Percentiles rank a stretch among this genome's conserved stretches.
Evolutionary conservation across 2,888 invertebrate species (phyloP).

Genomic region (Glyphotaelius pellucidus): DNA sequence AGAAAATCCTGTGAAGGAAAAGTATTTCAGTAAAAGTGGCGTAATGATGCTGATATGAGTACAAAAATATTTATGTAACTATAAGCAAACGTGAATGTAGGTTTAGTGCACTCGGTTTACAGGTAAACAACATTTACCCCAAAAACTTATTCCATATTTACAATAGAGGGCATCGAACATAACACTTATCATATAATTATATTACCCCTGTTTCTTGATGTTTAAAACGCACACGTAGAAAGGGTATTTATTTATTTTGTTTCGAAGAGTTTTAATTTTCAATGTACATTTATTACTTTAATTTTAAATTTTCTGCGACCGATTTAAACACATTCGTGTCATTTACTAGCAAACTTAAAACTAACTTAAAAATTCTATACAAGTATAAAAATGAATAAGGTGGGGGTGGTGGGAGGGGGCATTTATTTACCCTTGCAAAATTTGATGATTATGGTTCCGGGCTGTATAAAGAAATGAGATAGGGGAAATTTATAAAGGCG

Average conservation of each 20-base stretch:
- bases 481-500: constrained; percentile 11
- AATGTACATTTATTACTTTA: too few relatives aligned
- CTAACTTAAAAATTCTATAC: too few relatives aligned
- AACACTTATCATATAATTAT: neutral
- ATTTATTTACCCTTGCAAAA: neutral
- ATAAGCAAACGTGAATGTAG: neutral
- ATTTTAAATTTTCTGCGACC: too few relatives aligned
- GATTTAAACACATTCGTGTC: too few relatives aligned
- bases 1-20: neutral
- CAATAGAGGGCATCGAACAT: neutral
- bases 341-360: too few relatives aligned
- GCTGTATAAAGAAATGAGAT: neutral
- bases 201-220: neutral
- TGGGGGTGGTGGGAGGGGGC: too few relatives aligned
- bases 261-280: too few relatives aligned
- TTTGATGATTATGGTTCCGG: neutral
- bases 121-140: neutral
- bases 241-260: neutral
- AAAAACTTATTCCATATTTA: neutral
- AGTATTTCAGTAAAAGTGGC: neutral
- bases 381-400: too few relatives aligned
- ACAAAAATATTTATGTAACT: neutral
- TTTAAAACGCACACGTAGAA: neutral
- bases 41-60: neutral
- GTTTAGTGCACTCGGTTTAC: neutral